Base-by-base conservation (phyloP, 2,113 vertebrate genomes). In the Tachycineta bicolor region DNA sequence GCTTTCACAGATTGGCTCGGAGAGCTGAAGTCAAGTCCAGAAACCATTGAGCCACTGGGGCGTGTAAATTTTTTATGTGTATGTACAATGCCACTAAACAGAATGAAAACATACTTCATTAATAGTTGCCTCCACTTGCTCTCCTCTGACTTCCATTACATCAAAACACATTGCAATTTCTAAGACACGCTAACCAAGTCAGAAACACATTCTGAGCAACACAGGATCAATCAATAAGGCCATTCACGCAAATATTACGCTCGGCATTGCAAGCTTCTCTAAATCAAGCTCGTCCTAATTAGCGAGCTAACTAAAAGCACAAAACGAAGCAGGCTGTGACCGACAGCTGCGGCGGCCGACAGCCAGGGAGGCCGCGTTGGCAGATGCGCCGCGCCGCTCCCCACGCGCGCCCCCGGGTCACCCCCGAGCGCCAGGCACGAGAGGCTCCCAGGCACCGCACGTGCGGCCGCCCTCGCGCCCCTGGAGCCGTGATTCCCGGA, bases 211-310 rank as follows among this genome's bases (percentile, higher is more conserved):
- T 83, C 44, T 47, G n/a, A 87, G 73, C 87, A 47, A 84, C 31
- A 22, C 33, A 59, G 77, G 74, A 91, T 65, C 67, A 81, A 81
- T 60, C 76, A 81, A 78, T 68, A 84, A 79, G 28, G 77, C 83
- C 64, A 29, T 75, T 94, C 89, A 95, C 87, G 78, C 92, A 95
- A 96, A 96, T 68, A 93, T 49, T 91, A 76, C 2, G 25, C 78
- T 89, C 41, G 52, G 63, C n/a, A 11, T 3, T 2, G 28, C 20
- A 84, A 62, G 62, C 78, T 62, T 91, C 82, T 88, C 65, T 82
- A 89, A 94, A 87, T 46, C 46, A 46, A 79, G 80, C 89, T 29
- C 24, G 33, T 15, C 65, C 52, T 94, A 94, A 94, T 89, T 92
- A 84, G 31, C 52, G 37, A 91, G 69, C 69, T 21, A 78, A 71